Conservation (phyloP, 2,797 vertebrate genomes). For the Enoplosus armatus region DNA sequence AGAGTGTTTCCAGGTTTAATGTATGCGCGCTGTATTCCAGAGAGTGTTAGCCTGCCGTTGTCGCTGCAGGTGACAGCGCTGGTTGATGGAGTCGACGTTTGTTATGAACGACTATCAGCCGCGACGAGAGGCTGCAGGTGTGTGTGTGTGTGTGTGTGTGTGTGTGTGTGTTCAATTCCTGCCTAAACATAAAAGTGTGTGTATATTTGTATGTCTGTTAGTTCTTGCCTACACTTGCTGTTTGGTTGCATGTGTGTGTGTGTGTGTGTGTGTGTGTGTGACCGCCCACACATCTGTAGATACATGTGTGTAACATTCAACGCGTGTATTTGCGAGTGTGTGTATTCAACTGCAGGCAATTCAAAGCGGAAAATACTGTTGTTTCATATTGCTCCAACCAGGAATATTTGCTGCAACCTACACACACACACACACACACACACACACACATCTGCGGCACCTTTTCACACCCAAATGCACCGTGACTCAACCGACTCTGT, state of each 20-base stretch:
- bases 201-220: neutral
- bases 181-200: neutral
- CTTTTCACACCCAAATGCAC: conserved; percentile 42
- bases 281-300: neutral
- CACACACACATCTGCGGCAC: conserved; percentile 30
- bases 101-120: conserved; percentile 15
- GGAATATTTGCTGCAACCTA: conserved; percentile 25
- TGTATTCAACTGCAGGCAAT: conserved; percentile 27
- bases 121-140: conserved; percentile 15
- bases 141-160: conserved; percentile 14
- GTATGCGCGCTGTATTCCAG: conserved; percentile 9
- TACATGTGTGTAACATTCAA: neutral
- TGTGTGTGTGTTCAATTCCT: conserved; percentile 22
- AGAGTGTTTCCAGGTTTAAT: conserved; percentile 25
- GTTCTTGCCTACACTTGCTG: neutral
- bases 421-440: conserved; percentile 30
- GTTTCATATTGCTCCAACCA: conserved; percentile 13
- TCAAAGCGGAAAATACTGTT: conserved; percentile 17
- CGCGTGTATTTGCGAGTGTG: conserved; percentile 11
- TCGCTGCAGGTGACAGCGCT: conserved; percentile 33
- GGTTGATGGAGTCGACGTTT: conserved; percentile 25
- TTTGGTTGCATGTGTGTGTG: neutral
- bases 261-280: neutral
- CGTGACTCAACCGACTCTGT: conserved; percentile 23
- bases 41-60: conserved; percentile 46